A percentile compares a stretch with the other conserved stretches of the same genome.
Evolutionary conservation across 2,888 invertebrate species (phyloP).

Genomic region (Buathra laborator): DNA sequence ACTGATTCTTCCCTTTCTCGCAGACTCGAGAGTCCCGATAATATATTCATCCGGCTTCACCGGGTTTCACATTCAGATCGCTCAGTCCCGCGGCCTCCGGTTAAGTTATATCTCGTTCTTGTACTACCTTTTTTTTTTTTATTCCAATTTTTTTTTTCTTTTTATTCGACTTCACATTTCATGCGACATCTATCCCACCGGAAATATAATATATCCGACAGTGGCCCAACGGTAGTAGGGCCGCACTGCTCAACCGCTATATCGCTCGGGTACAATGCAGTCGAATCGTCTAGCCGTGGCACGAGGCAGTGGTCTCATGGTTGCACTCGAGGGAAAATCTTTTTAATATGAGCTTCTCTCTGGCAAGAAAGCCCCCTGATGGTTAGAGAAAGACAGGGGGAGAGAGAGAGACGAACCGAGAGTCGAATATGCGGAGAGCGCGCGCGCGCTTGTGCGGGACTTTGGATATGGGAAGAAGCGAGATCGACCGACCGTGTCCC

Average conservation of each 20-base stretch:
- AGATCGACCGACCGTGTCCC: constrained; percentile 23
- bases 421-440: neutral
- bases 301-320: constrained; percentile 10
- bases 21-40: constrained; percentile 53
- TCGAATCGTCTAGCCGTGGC: constrained; percentile 40
- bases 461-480: constrained; percentile 16
- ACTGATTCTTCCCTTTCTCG: constrained; percentile 29
- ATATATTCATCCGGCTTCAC: constrained; percentile 65
- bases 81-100: constrained; percentile 1
- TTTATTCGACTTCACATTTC: constrained; percentile 64
- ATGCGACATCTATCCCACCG: constrained; percentile 72
- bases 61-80: constrained; percentile 4
- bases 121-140: constrained; percentile 1
- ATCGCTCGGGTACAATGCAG: constrained; percentile 42
- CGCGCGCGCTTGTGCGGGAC: neutral
- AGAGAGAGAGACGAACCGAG: neutral
- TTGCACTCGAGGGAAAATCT: constrained; percentile 54
- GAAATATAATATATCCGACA: constrained; percentile 66
- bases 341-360: constrained; percentile 53
- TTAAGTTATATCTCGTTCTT: neutral
- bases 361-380: neutral
- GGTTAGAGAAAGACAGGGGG: neutral
- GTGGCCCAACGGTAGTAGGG: constrained; percentile 16
- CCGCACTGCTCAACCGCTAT: constrained; percentile 21
- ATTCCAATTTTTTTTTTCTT: constrained; percentile 14